Percentiles rank a stretch among this genome's conserved stretches.
Conservation (phyloP, 1,140 invertebrate species). For the Drosophila rhopaloa region DNA sequence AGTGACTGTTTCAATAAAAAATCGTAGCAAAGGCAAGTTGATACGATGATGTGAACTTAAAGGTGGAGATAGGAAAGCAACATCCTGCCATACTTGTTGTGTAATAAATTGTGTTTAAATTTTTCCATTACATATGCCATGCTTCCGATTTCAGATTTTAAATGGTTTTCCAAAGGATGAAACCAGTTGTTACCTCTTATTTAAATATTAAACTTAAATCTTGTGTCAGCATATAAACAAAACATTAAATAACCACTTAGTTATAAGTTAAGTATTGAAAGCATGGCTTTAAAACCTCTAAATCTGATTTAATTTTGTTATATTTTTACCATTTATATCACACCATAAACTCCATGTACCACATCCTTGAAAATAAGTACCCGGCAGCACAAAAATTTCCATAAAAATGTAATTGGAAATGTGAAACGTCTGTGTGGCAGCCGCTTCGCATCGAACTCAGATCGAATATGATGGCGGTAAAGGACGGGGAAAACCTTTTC, state of each 20-base stretch:
- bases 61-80: background rate
- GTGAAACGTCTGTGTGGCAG: constrained; percentile 42
- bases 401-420: constrained; percentile 73
- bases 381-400: constrained; percentile 40
- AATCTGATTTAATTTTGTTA: background rate
- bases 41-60: background rate
- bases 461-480: constrained; percentile 9
- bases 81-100: constrained; percentile 8
- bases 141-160: constrained; percentile 14
- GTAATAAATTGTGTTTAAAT: constrained; percentile 43
- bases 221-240: too few species aligned
- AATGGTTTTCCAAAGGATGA: background rate
- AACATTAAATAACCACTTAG: too few species aligned
- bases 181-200: background rate
- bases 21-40: constrained; percentile 26
- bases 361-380: background rate
- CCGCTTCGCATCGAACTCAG: constrained; percentile 34
- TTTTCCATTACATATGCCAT: constrained; percentile 26
- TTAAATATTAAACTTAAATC: too few species aligned
- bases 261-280: too few species aligned
- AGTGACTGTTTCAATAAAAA: constrained; percentile 12
- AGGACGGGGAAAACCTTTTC: constrained; percentile 11
- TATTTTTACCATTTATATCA: background rate
- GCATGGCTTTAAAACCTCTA: background rate
- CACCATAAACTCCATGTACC: constrained; percentile 1